Conservation (phyloP, 2,888 invertebrate species). For the Eurytoma californica region DNA sequence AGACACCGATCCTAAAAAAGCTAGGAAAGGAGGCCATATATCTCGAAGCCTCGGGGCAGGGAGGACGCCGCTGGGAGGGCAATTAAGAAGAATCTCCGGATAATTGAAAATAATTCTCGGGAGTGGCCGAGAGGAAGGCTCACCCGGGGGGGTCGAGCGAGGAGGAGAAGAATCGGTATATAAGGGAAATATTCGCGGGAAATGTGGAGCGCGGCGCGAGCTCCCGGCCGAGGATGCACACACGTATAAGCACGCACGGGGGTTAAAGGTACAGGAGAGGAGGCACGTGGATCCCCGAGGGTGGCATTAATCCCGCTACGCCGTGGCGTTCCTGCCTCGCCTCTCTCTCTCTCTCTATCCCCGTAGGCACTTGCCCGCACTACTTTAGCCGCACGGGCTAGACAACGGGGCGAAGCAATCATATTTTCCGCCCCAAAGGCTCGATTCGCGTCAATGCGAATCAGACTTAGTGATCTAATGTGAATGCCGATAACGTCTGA, state of each 20-base stretch:
- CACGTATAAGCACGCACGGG: not conserved
- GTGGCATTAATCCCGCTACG: conserved; percentile 72
- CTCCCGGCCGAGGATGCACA: not conserved
- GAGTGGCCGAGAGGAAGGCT: not conserved
- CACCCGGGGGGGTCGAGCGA: not conserved
- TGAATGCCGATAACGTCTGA: conserved; percentile 72
- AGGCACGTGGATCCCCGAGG: conserved; percentile 70
- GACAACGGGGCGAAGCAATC: conserved; percentile 71
- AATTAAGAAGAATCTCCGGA: conserved; percentile 43
- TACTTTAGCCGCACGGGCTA: conserved; percentile 62
- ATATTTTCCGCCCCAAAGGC: conserved; percentile 74
- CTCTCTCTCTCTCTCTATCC: conserved; percentile 55
- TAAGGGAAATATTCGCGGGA: conserved; percentile 27
- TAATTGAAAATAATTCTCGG: conserved; percentile 51
- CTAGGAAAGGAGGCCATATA: not conserved
- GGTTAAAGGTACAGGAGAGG: conserved; percentile 51
- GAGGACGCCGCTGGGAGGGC: not conserved
- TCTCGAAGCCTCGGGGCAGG: not conserved
- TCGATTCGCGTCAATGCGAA: conserved; percentile 75
- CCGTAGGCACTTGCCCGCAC: conserved; percentile 50
- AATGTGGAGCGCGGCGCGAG: not conserved
- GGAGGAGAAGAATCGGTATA: conserved; percentile 11
- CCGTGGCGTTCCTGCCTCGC: not conserved
- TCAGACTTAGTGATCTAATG: conserved; percentile 74
- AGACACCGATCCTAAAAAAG: not conserved